phyloP scores from a whole-genome alignment of 2,888 invertebrate genomes.

The Polydrusus tereticollis region DNA sequence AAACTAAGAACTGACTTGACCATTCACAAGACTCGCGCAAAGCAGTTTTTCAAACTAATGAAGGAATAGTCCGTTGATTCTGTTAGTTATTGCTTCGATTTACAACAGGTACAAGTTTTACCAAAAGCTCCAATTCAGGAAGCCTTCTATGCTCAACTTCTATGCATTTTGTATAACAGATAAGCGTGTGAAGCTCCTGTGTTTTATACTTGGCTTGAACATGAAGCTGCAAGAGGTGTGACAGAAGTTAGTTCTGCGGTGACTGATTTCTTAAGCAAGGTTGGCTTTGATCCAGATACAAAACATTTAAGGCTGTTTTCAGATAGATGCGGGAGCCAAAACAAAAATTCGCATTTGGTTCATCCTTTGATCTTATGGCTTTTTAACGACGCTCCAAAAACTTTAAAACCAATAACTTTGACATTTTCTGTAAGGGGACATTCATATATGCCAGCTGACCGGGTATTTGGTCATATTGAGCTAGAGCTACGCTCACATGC shows the following conservation, averaged over 20 bases:
- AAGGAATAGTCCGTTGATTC: background rate
- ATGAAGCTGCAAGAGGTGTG: constrained; percentile 48
- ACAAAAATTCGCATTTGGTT: background rate
- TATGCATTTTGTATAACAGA: constrained; percentile 53
- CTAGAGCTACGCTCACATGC: too few species aligned
- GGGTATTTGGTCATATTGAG: too few species aligned
- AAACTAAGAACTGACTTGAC: too few species aligned
- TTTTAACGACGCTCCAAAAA: background rate
- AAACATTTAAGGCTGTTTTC: background rate
- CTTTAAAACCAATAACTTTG: too few species aligned
- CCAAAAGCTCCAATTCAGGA: constrained; percentile 38
- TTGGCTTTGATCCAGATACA: background rate
- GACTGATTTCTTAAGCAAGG: constrained; percentile 18
- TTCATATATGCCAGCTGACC: background rate
- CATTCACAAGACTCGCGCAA: too few species aligned
- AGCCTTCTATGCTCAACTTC: constrained; percentile 40
- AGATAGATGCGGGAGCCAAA: background rate
- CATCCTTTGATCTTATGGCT: background rate
- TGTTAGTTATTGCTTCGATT: too few species aligned
- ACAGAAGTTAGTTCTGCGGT: constrained; percentile 38
- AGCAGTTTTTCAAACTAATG: too few species aligned
- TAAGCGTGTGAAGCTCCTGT: constrained; percentile 49
- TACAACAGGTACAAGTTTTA: constrained; percentile 2
- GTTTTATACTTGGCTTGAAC: constrained; percentile 54
- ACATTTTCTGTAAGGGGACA: background rate